A percentile compares a stretch with the other conserved stretches of the same genome.
These are phyloP conservation scores for Sinocyclocheilus rhinocerous DNA, from an alignment of 2,113 vertebrate species.

Conservation along the genomic window DNA sequence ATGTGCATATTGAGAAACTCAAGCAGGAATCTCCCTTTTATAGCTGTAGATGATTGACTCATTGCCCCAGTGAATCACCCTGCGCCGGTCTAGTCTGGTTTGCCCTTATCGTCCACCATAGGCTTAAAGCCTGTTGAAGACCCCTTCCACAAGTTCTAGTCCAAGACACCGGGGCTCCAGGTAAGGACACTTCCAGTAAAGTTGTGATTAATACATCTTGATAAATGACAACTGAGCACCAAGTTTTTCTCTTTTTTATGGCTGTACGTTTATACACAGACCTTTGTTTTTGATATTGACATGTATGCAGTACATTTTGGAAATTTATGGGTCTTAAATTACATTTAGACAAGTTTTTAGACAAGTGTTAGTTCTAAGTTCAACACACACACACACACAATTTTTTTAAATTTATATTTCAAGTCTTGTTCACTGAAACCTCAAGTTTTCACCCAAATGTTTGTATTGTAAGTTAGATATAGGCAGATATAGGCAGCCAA, in stretches of 20 bases:
- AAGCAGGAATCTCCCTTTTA: slow-evolving; percentile 45
- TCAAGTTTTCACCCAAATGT: background rate
- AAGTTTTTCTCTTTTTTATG: background rate
- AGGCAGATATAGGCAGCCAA: too few relatives aligned
- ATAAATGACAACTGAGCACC: background rate
- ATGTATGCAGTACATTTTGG: too few relatives aligned
- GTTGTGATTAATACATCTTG: background rate
- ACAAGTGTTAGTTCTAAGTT: too few relatives aligned
- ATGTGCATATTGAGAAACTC: slow-evolving; percentile 38
- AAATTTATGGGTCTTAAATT: too few relatives aligned
- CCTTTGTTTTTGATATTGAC: background rate
- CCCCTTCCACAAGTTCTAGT: background rate
- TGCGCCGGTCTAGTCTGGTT: slow-evolving; percentile 23
- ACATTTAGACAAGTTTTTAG: too few relatives aligned
- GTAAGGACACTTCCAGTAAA: slow-evolving; percentile 32
- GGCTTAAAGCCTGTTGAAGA: background rate
- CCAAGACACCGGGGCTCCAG: slow-evolving; percentile 1
- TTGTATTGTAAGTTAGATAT: too few relatives aligned
- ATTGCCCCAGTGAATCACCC: slow-evolving; percentile 44
- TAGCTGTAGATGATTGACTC: slow-evolving; percentile 42
- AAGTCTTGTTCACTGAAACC: background rate
- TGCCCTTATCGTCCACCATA: background rate
- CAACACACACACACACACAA: too few relatives aligned
- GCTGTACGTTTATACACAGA: background rate
- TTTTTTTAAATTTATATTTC: too few relatives aligned